Conservation (phyloP, 1,140 invertebrate genomes). For the Odontomachus brunneus region DNA sequence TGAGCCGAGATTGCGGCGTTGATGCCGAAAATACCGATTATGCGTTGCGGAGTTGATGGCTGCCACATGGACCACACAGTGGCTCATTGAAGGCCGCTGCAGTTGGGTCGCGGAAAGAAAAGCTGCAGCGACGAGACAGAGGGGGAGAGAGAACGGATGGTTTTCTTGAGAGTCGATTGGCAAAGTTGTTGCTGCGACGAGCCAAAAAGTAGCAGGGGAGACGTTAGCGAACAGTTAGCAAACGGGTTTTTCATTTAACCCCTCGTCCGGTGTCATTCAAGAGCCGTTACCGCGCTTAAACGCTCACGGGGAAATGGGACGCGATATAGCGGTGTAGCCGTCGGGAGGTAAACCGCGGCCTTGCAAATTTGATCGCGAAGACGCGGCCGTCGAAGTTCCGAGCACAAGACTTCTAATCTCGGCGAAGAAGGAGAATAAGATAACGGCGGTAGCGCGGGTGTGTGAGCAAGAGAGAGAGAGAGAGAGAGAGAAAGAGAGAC, state of each 20-base stretch:
- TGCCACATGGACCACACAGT: too few relatives aligned
- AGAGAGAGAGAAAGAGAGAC: too few relatives aligned
- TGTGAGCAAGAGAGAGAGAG: neutral
- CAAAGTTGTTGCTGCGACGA: neutral
- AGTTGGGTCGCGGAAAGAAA: too few relatives aligned
- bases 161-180: too few relatives aligned
- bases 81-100: too few relatives aligned
- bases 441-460: conserved; percentile 5
- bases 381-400: conserved; percentile 45
- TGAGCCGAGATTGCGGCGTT: neutral
- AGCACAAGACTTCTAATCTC: conserved; percentile 66
- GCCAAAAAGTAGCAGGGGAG: neutral
- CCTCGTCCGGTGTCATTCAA: neutral
- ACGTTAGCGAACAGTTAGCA: neutral
- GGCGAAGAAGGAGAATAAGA: conserved; percentile 61
- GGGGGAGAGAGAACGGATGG: neutral
- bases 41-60: neutral
- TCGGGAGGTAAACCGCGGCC: conserved; percentile 19
- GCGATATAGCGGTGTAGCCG: conserved; percentile 17
- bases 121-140: neutral
- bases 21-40: neutral
- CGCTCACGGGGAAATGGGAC: neutral
- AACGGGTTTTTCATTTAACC: conserved; percentile 23
- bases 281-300: neutral
- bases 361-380: conserved; percentile 65